phyloP scores from a whole-genome alignment of 2,888 invertebrate genomes.

The Pachycephus smyrnensis region DNA sequence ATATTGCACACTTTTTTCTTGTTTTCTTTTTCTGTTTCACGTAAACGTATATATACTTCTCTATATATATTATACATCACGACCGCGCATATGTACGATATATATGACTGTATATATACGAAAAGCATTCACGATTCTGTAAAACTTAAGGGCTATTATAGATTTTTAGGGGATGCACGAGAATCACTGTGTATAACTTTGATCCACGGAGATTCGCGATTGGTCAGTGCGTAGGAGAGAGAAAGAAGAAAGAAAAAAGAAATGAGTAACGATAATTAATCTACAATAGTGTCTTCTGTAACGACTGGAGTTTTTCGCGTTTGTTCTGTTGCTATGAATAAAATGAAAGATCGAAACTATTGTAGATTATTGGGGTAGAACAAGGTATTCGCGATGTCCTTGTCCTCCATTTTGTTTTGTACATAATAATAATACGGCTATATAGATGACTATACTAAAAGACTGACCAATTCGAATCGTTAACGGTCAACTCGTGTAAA shows the following conservation, averaged over 20 bases:
- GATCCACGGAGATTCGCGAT: neutral
- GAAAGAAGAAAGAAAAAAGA: neutral
- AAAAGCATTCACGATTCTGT: slow-evolving; percentile 27
- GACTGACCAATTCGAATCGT: neutral
- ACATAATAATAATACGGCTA: neutral
- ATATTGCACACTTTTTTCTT: slow-evolving; percentile 36
- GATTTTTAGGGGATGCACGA: slow-evolving; percentile 17
- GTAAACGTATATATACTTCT: neutral
- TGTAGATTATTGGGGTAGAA: neutral
- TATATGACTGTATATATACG: slow-evolving; percentile 31
- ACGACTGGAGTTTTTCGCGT: neutral
- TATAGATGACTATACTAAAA: neutral
- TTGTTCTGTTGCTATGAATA: neutral
- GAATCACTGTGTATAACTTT: neutral
- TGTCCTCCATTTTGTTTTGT: neutral
- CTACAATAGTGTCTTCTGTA: neutral
- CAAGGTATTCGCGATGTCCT: neutral
- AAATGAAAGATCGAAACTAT: neutral
- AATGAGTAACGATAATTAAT: neutral
- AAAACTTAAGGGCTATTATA: slow-evolving; percentile 24
- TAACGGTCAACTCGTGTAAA: neutral
- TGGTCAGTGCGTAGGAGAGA: neutral
- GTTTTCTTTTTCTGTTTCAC: neutral
- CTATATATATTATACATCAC: slow-evolving; percentile 4
- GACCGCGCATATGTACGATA: slow-evolving; percentile 8